Evolutionary conservation across 1,140 invertebrate genomes (phyloP), one percentile per base, ranked within the genome.

Genomic region (Helicorthomorpha holstii): DNA sequence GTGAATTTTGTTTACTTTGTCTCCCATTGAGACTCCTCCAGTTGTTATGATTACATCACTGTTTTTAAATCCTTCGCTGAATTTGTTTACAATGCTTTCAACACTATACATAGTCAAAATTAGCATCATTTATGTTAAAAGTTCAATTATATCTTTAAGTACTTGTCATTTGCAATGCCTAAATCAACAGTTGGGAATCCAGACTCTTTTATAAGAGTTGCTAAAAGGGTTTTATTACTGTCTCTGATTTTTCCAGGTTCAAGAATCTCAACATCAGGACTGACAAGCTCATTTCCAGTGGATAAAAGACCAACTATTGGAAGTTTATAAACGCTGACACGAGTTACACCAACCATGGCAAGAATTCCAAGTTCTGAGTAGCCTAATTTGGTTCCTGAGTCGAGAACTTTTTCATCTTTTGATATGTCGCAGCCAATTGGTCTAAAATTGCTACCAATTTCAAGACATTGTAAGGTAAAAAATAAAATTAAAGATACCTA

Each of bases 1-100:
- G 25, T 7, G 19, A 46, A 21, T 10, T 46, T 22, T 46, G 19
- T 7, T 46, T 46, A 54, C 56, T 45, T 71, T 82, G 63, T 98
- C 92, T 1, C 94, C 93, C 94, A 98, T 98, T 0, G 93, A 97
- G 0, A 96, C 92, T 7, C 93, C 88, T 1, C 93, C 93, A 49
- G 84, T 83, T 19, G 86, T 87, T 1, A 96, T 79, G 12, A 96
- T 64, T 29, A 95, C 66, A 68, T 92, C 85, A 1, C 76, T 73
- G 10, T 64, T 44, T 22, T 69, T 49, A 27, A 90, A 66, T 2
- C 80, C 80, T 2, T 64, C 56, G 1, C 65, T 60, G 1, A 95
- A 63, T 2, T 70, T 68, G 0, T 63, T 41, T 38, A 78, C 69
- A 38, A 90, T 68, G 1, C 64, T 61, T 7, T 69, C 62, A 41